These are phyloP conservation scores for Eclectus roratus DNA, from an alignment of 2,113 vertebrate species.

Conservation along the genomic window DNA sequence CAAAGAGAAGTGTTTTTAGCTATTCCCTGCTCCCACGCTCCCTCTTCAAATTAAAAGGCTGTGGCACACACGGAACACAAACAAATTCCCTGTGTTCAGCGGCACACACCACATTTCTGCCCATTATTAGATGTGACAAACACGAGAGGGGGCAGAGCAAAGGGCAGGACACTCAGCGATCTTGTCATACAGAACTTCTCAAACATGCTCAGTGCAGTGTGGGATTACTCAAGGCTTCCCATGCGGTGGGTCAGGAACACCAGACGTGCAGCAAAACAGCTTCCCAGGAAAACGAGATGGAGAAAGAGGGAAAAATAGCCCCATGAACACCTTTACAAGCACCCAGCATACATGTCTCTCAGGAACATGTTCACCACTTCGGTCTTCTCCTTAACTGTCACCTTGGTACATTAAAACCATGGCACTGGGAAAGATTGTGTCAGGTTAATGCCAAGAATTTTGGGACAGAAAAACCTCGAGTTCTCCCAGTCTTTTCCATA, in stretches of 20 bases:
- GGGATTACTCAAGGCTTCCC: constrained; percentile 48
- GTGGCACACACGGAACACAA: constrained; percentile 26
- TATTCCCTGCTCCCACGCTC: constrained; percentile 51
- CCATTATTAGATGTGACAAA: constrained; percentile 69
- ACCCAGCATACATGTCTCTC: neutral
- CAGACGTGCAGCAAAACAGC: neutral
- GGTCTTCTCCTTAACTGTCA: neutral
- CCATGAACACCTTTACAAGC: neutral
- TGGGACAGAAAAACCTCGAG: neutral
- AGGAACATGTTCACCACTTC: neutral
- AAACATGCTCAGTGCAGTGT: constrained; percentile 46
- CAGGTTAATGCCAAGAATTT: neutral
- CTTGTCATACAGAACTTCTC: constrained; percentile 64
- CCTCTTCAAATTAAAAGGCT: constrained; percentile 62
- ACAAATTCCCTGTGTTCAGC: constrained; percentile 61
- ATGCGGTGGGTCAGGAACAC: neutral
- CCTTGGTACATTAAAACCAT: neutral
- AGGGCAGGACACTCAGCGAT: constrained; percentile 45
- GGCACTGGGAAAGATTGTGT: neutral
- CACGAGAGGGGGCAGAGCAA: constrained; percentile 65
- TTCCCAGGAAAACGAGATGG: neutral
- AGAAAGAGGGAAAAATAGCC: neutral
- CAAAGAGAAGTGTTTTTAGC: neutral
- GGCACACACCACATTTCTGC: constrained; percentile 56
- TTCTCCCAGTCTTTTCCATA: neutral